Conservation (phyloP, 2,113 vertebrate species). For the Fukomys damarensis region DNA sequence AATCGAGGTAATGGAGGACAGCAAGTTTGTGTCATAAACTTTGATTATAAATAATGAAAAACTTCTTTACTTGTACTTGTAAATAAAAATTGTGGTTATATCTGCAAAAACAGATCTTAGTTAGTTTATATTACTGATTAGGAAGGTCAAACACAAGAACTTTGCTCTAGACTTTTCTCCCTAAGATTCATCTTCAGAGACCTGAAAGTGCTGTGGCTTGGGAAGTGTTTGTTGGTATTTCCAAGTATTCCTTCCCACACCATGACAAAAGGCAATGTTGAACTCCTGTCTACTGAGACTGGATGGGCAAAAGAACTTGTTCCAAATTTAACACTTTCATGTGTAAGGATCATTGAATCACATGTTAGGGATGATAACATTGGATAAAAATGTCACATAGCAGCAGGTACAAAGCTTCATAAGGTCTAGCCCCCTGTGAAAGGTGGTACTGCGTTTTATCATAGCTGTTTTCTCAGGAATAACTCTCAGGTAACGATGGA, state of each 20-base stretch:
- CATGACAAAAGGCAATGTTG: not conserved
- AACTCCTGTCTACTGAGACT: not conserved
- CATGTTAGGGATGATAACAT: not conserved
- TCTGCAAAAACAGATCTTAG: not conserved
- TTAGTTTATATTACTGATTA: not conserved
- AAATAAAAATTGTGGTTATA: not conserved
- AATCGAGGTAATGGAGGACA: not conserved
- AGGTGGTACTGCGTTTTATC: not conserved
- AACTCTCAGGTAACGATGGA: not conserved
- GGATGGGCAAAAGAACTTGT: not conserved
- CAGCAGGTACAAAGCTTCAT: not conserved
- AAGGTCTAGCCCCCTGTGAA: not conserved
- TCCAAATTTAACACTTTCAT: not conserved
- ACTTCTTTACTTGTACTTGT: not conserved
- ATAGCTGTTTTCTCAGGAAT: not conserved
- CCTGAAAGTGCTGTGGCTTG: not conserved
- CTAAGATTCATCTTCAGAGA: not conserved
- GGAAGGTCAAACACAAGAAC: not conserved
- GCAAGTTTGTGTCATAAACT: not conserved
- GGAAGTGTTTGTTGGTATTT: not conserved
- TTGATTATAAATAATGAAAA: not conserved
- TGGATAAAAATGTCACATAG: not conserved
- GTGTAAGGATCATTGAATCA: not conserved
- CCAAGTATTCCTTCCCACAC: not conserved
- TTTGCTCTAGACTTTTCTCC: not conserved